Evolutionary conservation across 2,888 invertebrate genomes (phyloP), one percentile per base, ranked within the genome.

Genomic region (Megastigmus dorsalis): DNA sequence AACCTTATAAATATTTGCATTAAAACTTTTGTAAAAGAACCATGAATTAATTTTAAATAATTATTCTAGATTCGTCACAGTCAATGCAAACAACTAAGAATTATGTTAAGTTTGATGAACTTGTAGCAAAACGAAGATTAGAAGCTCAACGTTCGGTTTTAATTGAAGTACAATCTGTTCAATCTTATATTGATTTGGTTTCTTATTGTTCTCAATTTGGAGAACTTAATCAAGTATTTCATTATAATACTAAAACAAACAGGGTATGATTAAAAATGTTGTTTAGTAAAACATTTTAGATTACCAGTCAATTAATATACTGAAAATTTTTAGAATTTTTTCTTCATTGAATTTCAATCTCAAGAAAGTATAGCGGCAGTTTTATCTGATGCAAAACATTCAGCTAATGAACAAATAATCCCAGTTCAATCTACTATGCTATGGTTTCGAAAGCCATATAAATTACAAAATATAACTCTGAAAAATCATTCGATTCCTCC

Each of bases 121-220:
- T 92, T 78, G 88, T 93, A 52, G 86, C 89, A 43, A 87, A 88
- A 26, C 91, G 94, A 79, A 91, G 92, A 84, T 84, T 87, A 2
- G 91, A 95, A 85, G 95, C 95, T 0, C 88, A 88, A 62, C 90
- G 91, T 74, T 94, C 94, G 87, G 89, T 95, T 68, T 88, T 95
- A 36, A 92, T 96, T 4, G 95, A 95, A 89, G 93, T 95, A 1
- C 92, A 93, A 81, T 93, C 94, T 0, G 90, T 92, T 66, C 90
- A 92, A 57, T 94, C 94, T 0, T 92, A 91, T 81, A 86, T 86
- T 55, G 93, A 95, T 86, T 88, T 95, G 65, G 90, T 92, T 84
- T 88, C 90, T 3, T 94, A 94, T 84, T 95, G 95, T 86, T 90
- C 90, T 28, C 89, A 91, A 79, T 92, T 92, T 87, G 94, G 94